Conservation (phyloP, 2,113 vertebrate genomes). For the Phocoena phocoena region DNA sequence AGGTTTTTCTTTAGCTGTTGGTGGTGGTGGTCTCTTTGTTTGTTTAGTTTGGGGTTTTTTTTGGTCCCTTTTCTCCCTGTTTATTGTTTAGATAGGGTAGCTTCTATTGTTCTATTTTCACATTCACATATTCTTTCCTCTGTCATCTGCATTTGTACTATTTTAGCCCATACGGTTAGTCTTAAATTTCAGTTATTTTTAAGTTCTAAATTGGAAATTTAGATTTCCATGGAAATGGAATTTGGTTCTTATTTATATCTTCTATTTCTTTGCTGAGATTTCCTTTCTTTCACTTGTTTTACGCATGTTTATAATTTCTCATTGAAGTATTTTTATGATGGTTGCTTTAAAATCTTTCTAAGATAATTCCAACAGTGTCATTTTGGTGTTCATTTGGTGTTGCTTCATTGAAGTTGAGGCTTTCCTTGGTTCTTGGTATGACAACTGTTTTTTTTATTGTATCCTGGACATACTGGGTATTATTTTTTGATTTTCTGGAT, state of each 20-base stretch:
- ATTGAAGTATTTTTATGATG: background rate
- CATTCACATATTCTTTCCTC: background rate
- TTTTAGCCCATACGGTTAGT: background rate
- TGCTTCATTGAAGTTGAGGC: background rate
- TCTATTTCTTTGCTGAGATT: background rate
- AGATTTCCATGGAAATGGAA: background rate
- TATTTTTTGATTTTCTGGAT: background rate
- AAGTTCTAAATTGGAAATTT: background rate
- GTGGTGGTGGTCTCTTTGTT: background rate
- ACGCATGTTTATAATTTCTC: background rate
- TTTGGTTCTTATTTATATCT: background rate
- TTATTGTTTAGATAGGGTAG: background rate
- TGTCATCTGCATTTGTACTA: background rate
- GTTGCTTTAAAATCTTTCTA: background rate
- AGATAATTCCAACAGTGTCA: background rate
- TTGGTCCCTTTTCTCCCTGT: background rate
- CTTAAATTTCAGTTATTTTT: background rate
- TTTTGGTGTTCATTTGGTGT: background rate
- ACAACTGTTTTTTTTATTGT: background rate
- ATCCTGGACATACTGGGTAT: background rate
- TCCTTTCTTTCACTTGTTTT: background rate
- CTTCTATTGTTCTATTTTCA: background rate
- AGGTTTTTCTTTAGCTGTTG: background rate
- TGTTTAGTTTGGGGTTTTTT: background rate
- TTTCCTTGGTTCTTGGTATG: background rate